Conservation (phyloP, 2,888 invertebrate genomes). For the Dryobota labecula region DNA sequence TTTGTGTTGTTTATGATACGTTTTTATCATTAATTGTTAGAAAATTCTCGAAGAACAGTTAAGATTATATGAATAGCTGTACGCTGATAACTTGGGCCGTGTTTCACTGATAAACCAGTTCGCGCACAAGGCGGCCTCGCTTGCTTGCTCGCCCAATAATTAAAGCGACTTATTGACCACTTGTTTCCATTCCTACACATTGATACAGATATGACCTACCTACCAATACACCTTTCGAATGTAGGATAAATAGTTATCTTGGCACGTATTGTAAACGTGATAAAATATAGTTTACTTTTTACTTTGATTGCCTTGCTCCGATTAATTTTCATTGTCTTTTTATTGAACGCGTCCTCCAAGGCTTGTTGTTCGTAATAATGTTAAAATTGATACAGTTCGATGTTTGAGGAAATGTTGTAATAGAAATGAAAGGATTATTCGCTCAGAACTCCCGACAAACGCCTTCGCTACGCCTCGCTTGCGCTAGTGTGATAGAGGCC, state of each 20-base stretch:
- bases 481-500: conserved; percentile 20
- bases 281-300: conserved; percentile 65
- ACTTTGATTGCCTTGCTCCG: conserved; percentile 65
- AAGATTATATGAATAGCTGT: conserved; percentile 54
- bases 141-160: conserved; percentile 83
- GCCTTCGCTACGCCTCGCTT: neutral
- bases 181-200: conserved; percentile 84
- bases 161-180: conserved; percentile 87
- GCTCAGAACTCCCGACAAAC: neutral
- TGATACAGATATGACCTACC: conserved; percentile 81
- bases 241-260: conserved; percentile 72
- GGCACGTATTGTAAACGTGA: conserved; percentile 72
- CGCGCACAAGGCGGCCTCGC: conserved; percentile 86
- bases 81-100: conserved; percentile 77
- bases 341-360: conserved; percentile 17
- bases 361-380: conserved; percentile 1
- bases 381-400: conserved; percentile 3
- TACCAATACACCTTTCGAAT: conserved; percentile 77
- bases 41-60: conserved; percentile 28
- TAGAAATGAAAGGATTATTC: conserved; percentile 16
- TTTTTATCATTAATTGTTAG: conserved; percentile 6
- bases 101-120: conserved; percentile 86
- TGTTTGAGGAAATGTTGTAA: conserved; percentile 13
- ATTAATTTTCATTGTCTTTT: conserved; percentile 41
- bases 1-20: neutral